Percentiles rank a stretch among this genome's conserved stretches.
Evolutionary conservation across 37 sponge, comb jelly and placozoan genomes (phyloP).

Genomic region (Cliona cf. orientalis): DNA sequence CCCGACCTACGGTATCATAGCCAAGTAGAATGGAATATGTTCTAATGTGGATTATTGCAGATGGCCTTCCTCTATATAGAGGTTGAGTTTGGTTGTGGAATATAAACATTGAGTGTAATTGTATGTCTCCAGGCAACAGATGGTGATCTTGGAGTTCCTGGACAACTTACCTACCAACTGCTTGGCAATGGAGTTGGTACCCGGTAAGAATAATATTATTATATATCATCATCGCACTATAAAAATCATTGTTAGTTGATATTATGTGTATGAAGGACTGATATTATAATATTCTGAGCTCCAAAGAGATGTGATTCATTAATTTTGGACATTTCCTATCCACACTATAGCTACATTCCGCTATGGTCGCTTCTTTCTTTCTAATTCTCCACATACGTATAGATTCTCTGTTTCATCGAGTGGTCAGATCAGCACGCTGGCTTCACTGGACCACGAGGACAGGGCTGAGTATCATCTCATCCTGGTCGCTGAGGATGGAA

Average conservation of each 20-base stretch:
- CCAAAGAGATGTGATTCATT: no score
- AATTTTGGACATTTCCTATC: no score
- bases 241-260: constrained; percentile 4
- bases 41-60: no score
- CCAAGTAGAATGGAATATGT: not conserved
- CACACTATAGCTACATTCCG: no score
- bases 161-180: constrained; percentile 10
- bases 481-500: constrained; percentile 18
- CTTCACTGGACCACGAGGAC: constrained; percentile 14
- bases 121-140: constrained; percentile 12
- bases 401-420: constrained; percentile 2
- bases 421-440: not conserved
- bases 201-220: not conserved
- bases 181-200: not conserved
- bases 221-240: no score
- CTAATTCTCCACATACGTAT: no score
- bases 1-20: no score
- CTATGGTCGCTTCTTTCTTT: no score
- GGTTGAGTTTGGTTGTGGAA: no score
- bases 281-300: not conserved
- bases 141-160: constrained; percentile 17
- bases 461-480: constrained; percentile 23
- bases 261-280: not conserved
- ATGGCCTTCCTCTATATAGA: no score
- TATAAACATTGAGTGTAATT: no score